A percentile compares a stretch with the other conserved stretches of the same genome.
Evolutionary conservation across 2,797 vertebrate genomes (phyloP).

Genomic region (Pteropus rufus): DNA sequence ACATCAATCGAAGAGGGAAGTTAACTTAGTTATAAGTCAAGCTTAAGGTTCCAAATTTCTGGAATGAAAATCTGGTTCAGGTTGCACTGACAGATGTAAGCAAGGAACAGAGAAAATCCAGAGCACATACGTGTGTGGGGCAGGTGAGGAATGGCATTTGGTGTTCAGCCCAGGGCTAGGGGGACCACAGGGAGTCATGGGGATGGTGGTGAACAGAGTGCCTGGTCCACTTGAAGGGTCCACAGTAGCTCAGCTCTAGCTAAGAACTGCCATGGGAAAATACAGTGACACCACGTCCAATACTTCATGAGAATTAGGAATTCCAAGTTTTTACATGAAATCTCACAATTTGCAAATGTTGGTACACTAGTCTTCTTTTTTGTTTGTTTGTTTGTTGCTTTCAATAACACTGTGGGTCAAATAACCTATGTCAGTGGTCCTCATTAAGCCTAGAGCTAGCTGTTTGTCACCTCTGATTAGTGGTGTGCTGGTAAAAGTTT

Average conservation of each 20-base stretch:
- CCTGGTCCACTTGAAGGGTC: background rate
- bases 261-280: background rate
- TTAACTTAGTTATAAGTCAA: background rate
- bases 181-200: background rate
- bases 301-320: background rate
- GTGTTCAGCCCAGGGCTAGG: background rate
- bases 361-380: background rate
- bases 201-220: background rate
- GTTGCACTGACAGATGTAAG: background rate
- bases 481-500: background rate
- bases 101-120: background rate
- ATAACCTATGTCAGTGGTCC: background rate
- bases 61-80: background rate
- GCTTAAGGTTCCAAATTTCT: background rate
- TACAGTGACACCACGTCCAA: too few species aligned
- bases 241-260: background rate
- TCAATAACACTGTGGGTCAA: background rate
- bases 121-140: too few species aligned
- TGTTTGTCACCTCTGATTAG: background rate
- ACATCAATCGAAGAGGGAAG: background rate
- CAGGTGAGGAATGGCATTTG: background rate
- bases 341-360: background rate
- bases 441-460: background rate
- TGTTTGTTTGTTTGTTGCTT: background rate
- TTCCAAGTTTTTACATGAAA: background rate